Evolutionary conservation across 2,797 vertebrate species (phyloP), one percentile per base, ranked within the genome.

Genomic region (Pagetopsis macropterus): DNA sequence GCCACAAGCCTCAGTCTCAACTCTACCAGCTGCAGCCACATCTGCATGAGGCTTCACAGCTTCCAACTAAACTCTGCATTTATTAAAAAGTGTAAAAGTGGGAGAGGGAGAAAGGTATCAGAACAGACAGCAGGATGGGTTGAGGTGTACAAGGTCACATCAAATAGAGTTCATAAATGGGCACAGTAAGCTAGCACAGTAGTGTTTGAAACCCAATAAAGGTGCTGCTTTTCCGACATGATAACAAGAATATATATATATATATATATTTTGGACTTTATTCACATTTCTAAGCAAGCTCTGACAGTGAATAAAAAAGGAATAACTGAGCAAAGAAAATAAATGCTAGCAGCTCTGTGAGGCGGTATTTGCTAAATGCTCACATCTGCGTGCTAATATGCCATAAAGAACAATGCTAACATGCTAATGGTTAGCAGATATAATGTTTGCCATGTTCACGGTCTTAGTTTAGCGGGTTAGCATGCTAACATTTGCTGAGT

Each of bases 1-100:
- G 66, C 79, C 68, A 65, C 72, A 66, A 72, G 58, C 64, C 71
- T 77, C 69, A 43, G 65, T 27, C 79, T 77, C 50, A 15, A 27
- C n/a, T 72, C 49, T 43, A 57, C 56, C 65, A 81, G 77, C 77
- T 82, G 72, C 31, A 62, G 59, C 16, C 55, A 15, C 48, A 5
- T 59, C 41, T 23, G 68, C n/a, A 1, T 1, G 1, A 2, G 16
- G 60, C 31, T 51, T 50, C 31, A n/a, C 4, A 40, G 49, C 49
- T 43, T 50, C 12, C 58, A 65, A 72, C 48, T n/a, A 33, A 40
- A 23, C 19, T 31, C 49, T 1, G 31, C 27, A 6, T 3, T 27
- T 5, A 63, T 4, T 50, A n/a, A 46, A 40, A 21, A 9, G 57
- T n/a, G 19, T n/a, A 9, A 56, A 68, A 44, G 21, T n/a, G 16